These are phyloP conservation scores for Calephelis nemesis DNA, from an alignment of 1,140 invertebrate genomes.

Conservation along the genomic window DNA sequence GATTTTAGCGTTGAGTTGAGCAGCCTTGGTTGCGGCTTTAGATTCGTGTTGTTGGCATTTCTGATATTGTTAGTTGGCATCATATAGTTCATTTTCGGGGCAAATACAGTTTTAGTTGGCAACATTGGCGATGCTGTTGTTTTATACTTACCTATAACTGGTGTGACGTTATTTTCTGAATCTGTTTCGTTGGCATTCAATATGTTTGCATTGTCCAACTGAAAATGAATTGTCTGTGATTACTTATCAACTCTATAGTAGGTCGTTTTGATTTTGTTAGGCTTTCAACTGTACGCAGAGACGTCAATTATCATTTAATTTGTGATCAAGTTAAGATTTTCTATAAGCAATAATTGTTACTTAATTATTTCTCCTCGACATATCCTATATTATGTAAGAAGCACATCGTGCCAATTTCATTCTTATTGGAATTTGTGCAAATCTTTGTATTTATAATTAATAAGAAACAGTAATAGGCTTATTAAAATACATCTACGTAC, in stretches of 20 bases:
- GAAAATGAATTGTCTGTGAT: conserved; percentile 30
- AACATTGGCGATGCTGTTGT: conserved; percentile 63
- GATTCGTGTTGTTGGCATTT: conserved; percentile 65
- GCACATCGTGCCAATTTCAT: no score
- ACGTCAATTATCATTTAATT: no score
- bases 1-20: conserved; percentile 58
- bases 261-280: no score
- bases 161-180: conserved; percentile 67
- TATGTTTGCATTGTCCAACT: conserved; percentile 69
- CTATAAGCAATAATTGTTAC: no score
- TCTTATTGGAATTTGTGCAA: background rate
- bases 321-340: no score
- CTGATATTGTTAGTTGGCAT: conserved; percentile 67
- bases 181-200: conserved; percentile 67
- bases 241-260: background rate
- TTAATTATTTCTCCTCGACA: no score
- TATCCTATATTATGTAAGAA: no score
- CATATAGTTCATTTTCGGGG: conserved; percentile 69
- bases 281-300: no score
- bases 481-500: no score
- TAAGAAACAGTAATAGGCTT: background rate
- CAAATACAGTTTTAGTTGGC: conserved; percentile 60
- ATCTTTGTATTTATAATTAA: background rate
- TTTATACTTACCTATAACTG: conserved; percentile 67
- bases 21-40: conserved; percentile 59